Evolutionary conservation across 2,888 invertebrate species (phyloP).

Genomic region (Habrosyne pyritoides): DNA sequence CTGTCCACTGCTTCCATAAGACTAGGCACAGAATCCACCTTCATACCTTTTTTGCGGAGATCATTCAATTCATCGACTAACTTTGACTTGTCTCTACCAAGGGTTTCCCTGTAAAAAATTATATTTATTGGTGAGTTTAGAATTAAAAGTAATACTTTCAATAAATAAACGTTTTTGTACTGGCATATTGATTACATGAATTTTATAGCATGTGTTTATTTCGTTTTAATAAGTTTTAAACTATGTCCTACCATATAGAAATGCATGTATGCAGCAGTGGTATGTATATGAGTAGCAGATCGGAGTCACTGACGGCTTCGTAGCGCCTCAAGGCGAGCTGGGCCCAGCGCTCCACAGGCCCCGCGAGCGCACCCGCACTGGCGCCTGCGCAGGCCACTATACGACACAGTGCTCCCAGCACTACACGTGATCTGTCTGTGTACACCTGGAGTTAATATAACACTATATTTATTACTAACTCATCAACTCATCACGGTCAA

Average conservation of each 20-base stretch:
- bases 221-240: too few relatives aligned
- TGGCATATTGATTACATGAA: too few relatives aligned
- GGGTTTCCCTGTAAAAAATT: conserved; percentile 77
- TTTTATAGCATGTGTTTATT: too few relatives aligned
- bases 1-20: conserved; percentile 86
- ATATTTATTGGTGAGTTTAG: conserved; percentile 2
- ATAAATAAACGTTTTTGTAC: too few relatives aligned
- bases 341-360: conserved; percentile 86
- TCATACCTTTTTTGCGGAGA: conserved; percentile 87
- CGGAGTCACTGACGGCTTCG: conserved; percentile 88
- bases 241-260: conserved; percentile 85
- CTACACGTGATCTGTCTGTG: conserved; percentile 87
- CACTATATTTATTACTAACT: background rate
- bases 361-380: conserved; percentile 80
- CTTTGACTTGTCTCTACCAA: conserved; percentile 84
- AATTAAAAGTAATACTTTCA: too few relatives aligned
- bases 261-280: conserved; percentile 87
- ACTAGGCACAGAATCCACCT: conserved; percentile 83
- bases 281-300: conserved; percentile 86
- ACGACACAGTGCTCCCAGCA: conserved; percentile 85
- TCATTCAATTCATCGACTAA: conserved; percentile 85
- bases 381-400: conserved; percentile 80
- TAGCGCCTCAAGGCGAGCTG: conserved; percentile 87
- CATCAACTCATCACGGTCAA: too few relatives aligned
- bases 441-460: conserved; percentile 70